A percentile compares a stretch with the other conserved stretches of the same genome.
phyloP scores from a whole-genome alignment of 2,113 vertebrate genomes.

The Tenebrosternarchus preto region DNA sequence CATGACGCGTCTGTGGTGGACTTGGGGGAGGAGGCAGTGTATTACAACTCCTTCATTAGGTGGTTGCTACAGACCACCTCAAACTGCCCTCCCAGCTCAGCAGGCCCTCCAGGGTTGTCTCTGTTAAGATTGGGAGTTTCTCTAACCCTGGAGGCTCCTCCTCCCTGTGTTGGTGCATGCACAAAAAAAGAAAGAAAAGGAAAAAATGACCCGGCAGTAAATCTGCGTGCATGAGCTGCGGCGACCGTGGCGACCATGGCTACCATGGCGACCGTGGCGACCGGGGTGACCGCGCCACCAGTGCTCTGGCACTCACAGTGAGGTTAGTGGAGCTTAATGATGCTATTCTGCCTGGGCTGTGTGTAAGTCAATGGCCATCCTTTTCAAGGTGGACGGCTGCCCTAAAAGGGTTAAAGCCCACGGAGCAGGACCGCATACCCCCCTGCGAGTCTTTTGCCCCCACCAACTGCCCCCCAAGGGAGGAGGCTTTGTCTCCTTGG shows the following conservation, averaged over 20 bases:
- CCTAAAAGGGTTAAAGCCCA: slow-evolving; percentile 61
- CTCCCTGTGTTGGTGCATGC: too few species aligned
- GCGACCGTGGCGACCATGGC: too few species aligned
- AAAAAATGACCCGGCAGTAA: slow-evolving; percentile 36
- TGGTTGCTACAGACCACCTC: slow-evolving; percentile 23
- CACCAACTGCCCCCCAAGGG: slow-evolving; percentile 50
- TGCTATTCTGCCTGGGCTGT: slow-evolving; percentile 59
- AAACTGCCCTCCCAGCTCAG: slow-evolving; percentile 28
- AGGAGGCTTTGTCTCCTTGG: slow-evolving; percentile 71
- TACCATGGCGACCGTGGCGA: too few species aligned
- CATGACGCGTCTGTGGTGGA: slow-evolving; percentile 8
- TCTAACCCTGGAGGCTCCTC: too few species aligned
- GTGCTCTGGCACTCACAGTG: slow-evolving; percentile 51
- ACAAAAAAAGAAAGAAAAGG: slow-evolving; percentile 5
- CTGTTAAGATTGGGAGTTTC: too few species aligned
- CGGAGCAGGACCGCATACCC: slow-evolving; percentile 53
- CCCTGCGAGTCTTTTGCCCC: slow-evolving; percentile 46
- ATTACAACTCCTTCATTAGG: slow-evolving; percentile 49
- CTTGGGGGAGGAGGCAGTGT: slow-evolving; percentile 25
- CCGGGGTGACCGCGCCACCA: slow-evolving; percentile 25
- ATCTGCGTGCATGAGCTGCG: slow-evolving; percentile 39
- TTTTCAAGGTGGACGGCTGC: too few species aligned
- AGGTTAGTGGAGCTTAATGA: slow-evolving; percentile 64
- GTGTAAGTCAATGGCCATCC: slow-evolving; percentile 54
- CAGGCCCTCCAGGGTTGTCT: too few species aligned